These are phyloP conservation scores for Mythimna impura DNA, from an alignment of 2,888 invertebrate species.

Conservation along the genomic window DNA sequence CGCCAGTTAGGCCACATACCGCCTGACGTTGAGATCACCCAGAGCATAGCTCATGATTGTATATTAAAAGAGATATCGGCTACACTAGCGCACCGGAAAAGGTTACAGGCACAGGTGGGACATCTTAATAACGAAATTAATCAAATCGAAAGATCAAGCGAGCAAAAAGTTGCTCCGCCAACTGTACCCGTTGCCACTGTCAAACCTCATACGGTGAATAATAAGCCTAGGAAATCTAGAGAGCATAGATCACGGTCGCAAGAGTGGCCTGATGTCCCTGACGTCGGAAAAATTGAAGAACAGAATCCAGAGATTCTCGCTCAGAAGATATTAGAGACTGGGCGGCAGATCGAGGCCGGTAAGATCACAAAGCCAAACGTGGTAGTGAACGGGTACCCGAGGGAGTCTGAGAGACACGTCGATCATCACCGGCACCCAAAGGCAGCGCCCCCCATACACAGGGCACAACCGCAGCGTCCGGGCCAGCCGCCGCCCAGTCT, in stretches of 20 bases:
- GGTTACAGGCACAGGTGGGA: slow-evolving; percentile 94
- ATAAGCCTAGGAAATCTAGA: slow-evolving; percentile 88
- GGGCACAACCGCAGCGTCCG: slow-evolving; percentile 74
- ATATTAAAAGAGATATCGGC: slow-evolving; percentile 96
- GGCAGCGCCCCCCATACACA: slow-evolving; percentile 69
- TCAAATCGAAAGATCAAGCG: slow-evolving; percentile 93
- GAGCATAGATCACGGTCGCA: slow-evolving; percentile 95
- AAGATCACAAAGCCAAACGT: slow-evolving; percentile 90
- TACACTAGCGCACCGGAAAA: slow-evolving; percentile 95
- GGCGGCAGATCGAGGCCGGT: slow-evolving; percentile 96
- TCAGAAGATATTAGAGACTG: slow-evolving; percentile 97
- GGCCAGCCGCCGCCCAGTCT: slow-evolving; percentile 67
- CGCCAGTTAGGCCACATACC: slow-evolving; percentile 89
- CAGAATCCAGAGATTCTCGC: slow-evolving; percentile 97
- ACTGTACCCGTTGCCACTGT: slow-evolving; percentile 83
- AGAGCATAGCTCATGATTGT: slow-evolving; percentile 94
- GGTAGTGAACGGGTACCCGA: slow-evolving; percentile 83
- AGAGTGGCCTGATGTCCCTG: slow-evolving; percentile 97
- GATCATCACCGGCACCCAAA: slow-evolving; percentile 72
- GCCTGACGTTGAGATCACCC: slow-evolving; percentile 91
- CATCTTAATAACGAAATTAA: slow-evolving; percentile 95
- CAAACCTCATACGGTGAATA: slow-evolving; percentile 84
- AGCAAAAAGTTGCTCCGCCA: slow-evolving; percentile 87
- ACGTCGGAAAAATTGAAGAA: slow-evolving; percentile 97
- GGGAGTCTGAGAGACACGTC: slow-evolving; percentile 77